Conservation (phyloP, 2,797 vertebrate species). For the Balearica regulorum region DNA sequence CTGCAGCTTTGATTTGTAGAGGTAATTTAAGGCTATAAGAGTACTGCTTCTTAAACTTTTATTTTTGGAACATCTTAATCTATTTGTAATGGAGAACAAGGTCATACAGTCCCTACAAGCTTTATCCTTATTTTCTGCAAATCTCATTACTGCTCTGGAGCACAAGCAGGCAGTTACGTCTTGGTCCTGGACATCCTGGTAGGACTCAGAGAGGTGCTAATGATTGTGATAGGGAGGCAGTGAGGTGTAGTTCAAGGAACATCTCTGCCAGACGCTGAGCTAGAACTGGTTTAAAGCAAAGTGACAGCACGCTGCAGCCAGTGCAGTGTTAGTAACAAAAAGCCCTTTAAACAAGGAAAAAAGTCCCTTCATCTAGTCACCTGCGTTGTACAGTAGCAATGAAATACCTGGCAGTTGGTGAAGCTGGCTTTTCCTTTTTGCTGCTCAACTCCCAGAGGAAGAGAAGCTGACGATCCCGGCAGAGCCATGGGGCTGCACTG, state of each 20-base stretch:
- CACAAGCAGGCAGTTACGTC: not conserved
- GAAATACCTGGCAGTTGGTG: not conserved
- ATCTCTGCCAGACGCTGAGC: not conserved
- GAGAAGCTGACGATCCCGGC: not conserved
- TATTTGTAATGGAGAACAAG: constrained; percentile 56
- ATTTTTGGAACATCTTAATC: constrained; percentile 72
- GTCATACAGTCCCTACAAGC: constrained; percentile 31
- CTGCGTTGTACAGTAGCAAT: not conserved
- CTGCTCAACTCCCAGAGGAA: not conserved
- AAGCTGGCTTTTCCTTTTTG: not conserved
- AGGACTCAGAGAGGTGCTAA: not conserved
- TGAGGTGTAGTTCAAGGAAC: not conserved
- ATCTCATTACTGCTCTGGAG: constrained; percentile 40
- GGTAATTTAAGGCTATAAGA: constrained; percentile 4
- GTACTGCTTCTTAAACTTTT: constrained; percentile 51
- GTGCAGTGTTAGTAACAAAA: not conserved
- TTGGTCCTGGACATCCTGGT: not conserved
- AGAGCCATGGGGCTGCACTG: not conserved
- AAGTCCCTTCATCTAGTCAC: not conserved
- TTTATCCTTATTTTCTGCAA: constrained; percentile 60
- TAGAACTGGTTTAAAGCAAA: not conserved
- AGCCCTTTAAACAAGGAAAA: not conserved
- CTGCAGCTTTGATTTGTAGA: not conserved
- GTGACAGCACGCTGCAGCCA: not conserved
- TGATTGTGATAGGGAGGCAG: not conserved